Percentiles rank a stretch among this genome's conserved stretches.
phyloP scores from a whole-genome alignment of 2,113 vertebrate genomes.

The Anhinga anhinga region DNA sequence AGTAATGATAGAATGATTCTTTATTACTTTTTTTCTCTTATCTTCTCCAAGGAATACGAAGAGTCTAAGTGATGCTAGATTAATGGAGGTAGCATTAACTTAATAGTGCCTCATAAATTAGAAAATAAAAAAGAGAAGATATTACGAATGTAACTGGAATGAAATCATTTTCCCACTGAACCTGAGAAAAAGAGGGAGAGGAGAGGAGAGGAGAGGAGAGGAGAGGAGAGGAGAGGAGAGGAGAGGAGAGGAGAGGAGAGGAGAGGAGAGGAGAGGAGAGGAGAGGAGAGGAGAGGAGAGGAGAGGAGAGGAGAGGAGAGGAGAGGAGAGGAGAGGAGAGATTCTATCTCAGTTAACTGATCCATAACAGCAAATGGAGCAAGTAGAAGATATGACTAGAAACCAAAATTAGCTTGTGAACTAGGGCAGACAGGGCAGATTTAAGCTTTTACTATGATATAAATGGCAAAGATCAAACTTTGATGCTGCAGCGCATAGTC shows the following conservation, averaged over 20 bases:
- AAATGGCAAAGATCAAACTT: neutral
- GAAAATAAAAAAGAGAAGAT: neutral
- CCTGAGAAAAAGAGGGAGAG: too few species aligned
- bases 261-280: too few species aligned
- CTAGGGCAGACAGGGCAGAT: neutral
- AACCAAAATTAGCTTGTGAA: neutral
- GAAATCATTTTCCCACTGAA: neutral
- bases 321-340: neutral
- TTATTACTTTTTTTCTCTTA: neutral
- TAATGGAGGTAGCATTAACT: neutral
- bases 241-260: too few species aligned
- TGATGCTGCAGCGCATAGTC: neutral
- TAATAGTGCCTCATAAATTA: neutral
- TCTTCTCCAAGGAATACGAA: neutral
- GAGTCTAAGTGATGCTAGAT: neutral
- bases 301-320: neutral
- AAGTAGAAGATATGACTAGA: neutral
- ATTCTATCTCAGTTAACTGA: neutral
- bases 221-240: too few species aligned
- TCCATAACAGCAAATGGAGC: neutral
- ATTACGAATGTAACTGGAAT: neutral
- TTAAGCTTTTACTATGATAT: neutral
- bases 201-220: too few species aligned
- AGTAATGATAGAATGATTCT: neutral
- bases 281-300: too few species aligned